Base-by-base conservation (phyloP, 2,113 vertebrate species). In the Camelus dromedarius region DNA sequence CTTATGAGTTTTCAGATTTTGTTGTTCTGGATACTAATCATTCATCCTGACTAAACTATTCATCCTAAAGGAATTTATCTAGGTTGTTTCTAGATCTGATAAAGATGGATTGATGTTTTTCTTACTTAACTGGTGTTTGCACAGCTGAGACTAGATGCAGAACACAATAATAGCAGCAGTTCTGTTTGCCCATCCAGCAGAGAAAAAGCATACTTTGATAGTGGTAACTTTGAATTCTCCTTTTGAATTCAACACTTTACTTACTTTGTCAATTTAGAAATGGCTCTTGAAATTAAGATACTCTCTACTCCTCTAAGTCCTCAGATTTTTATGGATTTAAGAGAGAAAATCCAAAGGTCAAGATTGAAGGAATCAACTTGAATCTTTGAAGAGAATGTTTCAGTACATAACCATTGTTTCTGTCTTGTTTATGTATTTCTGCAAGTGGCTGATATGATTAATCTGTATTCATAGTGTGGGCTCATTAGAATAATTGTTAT, bases 91-190 rank as follows among this genome's bases (percentile, higher is more conserved):
- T 84, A 66, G 91, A 66, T 73, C 69, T 93, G 75, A 70, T 84
- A 56, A 89, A 93, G 79, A 70, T 62, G 88, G 62, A 58, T 62
- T 66, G 56, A 30, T 84, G 82, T 75, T 95, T 97, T 93, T 80
- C 83, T 88, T 83, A 54, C 54, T 32, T 54, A 62, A 83, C 38
- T 91, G 32, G 15, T 80, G 46, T 95, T 77, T 91, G 62, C 73
- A 56, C 50, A 93, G 62, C 93, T 91, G 81, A 92, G 81, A 35
- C 38, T 32, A 42, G 38, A 69, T 46, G 77, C 6, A 50, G 1
- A 79, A 9, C 56, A 82, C 48, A 87, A 9, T 48, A 87, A 9
- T 48, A 56, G 70, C 18, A 66, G 4, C 38, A 10, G 54, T 32
- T 86, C 66, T 81, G 0, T 80, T 66, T 95, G 52, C 20, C 79